phyloP scores from a whole-genome alignment of 2,888 invertebrate species.

The Luffia ferchaultella region DNA sequence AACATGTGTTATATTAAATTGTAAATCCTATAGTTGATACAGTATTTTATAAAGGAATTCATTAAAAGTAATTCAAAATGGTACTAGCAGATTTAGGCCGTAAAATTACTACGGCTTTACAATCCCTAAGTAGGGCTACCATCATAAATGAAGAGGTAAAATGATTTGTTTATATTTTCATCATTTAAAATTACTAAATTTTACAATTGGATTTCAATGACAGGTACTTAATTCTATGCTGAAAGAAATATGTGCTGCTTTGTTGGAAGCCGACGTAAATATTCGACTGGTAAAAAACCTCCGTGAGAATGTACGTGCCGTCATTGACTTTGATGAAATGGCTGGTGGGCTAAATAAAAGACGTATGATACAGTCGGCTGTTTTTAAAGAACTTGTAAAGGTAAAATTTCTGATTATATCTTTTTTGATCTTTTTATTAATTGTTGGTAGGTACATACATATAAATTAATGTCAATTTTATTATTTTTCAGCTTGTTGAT shows the following conservation, averaged over 20 bases:
- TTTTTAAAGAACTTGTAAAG: constrained; percentile 97
- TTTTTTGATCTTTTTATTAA: constrained; percentile 1
- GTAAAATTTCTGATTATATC: constrained; percentile 43
- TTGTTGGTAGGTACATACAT: background rate
- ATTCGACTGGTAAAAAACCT: constrained; percentile 94
- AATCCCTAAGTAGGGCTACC: constrained; percentile 96
- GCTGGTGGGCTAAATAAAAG: constrained; percentile 98
- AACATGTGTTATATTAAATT: no score
- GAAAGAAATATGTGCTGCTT: constrained; percentile 97
- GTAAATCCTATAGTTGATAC: no score
- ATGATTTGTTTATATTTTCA: constrained; percentile 18
- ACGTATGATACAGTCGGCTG: constrained; percentile 98
- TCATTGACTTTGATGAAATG: constrained; percentile 99
- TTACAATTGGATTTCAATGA: constrained; percentile 15
- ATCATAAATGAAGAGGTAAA: constrained; percentile 97
- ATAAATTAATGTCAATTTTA: background rate
- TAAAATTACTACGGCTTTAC: constrained; percentile 97
- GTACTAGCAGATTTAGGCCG: constrained; percentile 99
- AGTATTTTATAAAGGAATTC: constrained; percentile 21
- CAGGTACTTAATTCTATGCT: constrained; percentile 98
- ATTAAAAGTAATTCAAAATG: constrained; percentile 71
- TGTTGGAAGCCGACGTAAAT: constrained; percentile 97
- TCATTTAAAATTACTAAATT: background rate
- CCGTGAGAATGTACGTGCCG: constrained; percentile 95
- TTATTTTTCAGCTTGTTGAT: constrained; percentile 82